Evolutionary conservation across 1,140 invertebrate species (phyloP).

Genomic region (Plectrocnemia conspersa): DNA sequence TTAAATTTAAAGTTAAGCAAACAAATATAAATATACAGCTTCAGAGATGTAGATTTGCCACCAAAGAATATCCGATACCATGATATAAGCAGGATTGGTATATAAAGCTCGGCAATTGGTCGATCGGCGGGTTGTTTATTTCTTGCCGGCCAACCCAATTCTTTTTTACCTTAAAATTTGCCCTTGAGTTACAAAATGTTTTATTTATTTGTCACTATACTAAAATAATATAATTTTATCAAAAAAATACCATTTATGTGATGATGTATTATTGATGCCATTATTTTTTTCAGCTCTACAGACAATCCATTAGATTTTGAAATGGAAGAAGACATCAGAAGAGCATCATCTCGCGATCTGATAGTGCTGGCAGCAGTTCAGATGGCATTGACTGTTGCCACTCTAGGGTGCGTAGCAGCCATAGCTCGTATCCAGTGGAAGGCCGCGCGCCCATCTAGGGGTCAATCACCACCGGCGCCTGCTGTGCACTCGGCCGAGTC

Average conservation of each 20-base stretch:
- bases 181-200: no score
- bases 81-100: no score
- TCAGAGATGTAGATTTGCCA: no score
- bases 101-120: no score
- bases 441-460: constrained; percentile 2
- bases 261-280: background rate
- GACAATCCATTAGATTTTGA: no score
- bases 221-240: constrained; percentile 3
- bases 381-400: constrained; percentile 24
- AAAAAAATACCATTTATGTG: background rate
- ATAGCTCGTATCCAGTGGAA: constrained; percentile 21
- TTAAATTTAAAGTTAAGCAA: no score
- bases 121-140: no score
- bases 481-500: background rate
- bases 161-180: no score
- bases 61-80: no score
- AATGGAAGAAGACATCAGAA: constrained; percentile 9
- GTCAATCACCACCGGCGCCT: background rate
- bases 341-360: constrained; percentile 25
- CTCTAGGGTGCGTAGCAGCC: constrained; percentile 22
- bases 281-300: constrained; percentile 15
- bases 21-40: no score
- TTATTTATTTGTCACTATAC: constrained; percentile 4
- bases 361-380: constrained; percentile 27
- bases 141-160: constrained; percentile 6